These are phyloP conservation scores for Grallaria varia DNA, from an alignment of 2,113 vertebrate species.

Conservation along the genomic window DNA sequence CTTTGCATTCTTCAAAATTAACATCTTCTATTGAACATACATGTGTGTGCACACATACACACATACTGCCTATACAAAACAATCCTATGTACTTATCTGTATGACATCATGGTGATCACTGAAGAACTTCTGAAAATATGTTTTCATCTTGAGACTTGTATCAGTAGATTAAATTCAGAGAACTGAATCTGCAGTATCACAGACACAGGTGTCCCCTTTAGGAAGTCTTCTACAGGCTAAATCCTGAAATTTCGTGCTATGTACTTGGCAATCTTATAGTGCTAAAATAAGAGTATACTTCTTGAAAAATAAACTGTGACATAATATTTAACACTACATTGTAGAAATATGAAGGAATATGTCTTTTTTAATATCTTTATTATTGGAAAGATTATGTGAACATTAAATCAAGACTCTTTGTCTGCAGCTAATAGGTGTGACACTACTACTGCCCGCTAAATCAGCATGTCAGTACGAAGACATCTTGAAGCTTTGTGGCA, in stretches of 20 bases:
- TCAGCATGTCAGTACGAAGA: background rate
- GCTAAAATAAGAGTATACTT: background rate
- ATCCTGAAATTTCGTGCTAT: background rate
- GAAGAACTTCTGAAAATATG: background rate
- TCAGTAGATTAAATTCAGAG: background rate
- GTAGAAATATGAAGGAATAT: background rate
- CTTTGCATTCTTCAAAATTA: background rate
- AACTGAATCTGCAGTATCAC: background rate
- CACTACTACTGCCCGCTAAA: background rate
- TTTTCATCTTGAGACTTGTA: background rate
- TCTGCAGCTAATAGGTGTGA: background rate
- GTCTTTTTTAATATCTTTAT: background rate
- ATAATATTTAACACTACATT: background rate
- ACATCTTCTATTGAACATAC: background rate
- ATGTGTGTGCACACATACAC: fast-evolving
- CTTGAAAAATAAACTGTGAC: background rate
- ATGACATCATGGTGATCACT: background rate
- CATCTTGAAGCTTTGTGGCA: background rate
- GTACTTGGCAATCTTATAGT: background rate
- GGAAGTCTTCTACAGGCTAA: background rate
- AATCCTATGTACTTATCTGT: background rate
- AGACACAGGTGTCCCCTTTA: background rate
- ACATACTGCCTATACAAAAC: background rate
- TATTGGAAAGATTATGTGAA: background rate
- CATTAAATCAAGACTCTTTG: background rate